These are phyloP conservation scores for Drosophila kohkoa DNA, from an alignment of 1,140 invertebrate genomes.

Conservation along the genomic window DNA sequence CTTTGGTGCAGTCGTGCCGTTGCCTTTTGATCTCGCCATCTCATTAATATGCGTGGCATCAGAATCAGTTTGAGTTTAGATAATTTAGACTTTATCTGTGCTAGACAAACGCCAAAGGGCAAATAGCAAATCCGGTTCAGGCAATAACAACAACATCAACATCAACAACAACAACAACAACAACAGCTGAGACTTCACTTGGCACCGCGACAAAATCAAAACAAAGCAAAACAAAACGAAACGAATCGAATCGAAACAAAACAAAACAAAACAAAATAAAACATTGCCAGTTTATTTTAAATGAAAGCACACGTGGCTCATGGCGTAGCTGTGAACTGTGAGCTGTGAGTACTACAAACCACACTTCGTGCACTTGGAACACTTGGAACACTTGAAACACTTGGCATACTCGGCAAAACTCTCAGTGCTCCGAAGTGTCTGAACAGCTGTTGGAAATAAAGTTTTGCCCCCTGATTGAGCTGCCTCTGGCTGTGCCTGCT, in stretches of 20 bases:
- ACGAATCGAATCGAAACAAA: constrained; percentile 48
- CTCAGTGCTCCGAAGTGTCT: constrained; percentile 21
- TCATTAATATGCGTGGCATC: constrained; percentile 77
- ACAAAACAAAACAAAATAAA: constrained; percentile 64
- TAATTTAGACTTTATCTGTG: constrained; percentile 73
- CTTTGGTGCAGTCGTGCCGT: constrained; percentile 59
- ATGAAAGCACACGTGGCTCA: constrained; percentile 72
- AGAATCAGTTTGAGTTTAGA: constrained; percentile 78
- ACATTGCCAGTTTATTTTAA: constrained; percentile 76
- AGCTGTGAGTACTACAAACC: not conserved
- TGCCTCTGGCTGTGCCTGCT: not conserved
- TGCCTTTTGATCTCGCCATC: constrained; percentile 61
- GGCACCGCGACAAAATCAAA: constrained; percentile 1
- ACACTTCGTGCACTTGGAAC: not conserved
- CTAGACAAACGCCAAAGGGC: constrained; percentile 29
- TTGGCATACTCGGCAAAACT: constrained; percentile 11
- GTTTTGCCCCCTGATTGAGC: constrained; percentile 42
- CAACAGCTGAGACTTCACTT: not conserved
- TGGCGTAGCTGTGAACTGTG: not conserved
- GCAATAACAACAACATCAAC: constrained; percentile 22
- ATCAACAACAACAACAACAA: constrained; percentile 1
- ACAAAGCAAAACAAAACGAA: constrained; percentile 65
- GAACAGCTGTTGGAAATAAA: constrained; percentile 53
- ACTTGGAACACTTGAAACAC: not conserved
- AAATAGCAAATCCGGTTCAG: constrained; percentile 10